Conservation (phyloP, 2,113 vertebrate species). For the Sitta europaea region DNA sequence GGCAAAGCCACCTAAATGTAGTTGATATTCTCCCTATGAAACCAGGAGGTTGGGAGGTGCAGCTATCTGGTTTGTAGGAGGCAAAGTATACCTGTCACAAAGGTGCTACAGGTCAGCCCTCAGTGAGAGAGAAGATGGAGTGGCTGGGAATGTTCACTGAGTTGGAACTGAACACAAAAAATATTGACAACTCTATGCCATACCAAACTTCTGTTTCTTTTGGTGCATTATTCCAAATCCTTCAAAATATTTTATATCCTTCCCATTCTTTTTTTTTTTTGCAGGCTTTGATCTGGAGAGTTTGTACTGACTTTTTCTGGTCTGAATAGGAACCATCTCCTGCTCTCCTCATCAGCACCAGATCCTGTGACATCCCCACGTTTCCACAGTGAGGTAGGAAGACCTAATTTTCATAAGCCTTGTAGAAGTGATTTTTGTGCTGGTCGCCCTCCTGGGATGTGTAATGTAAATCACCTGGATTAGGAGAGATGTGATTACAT, state of each 20-base stretch:
- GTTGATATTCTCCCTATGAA: fast-evolving
- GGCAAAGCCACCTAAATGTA: background rate
- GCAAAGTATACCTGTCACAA: fast-evolving
- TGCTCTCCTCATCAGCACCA: background rate
- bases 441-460: background rate
- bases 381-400: constrained; percentile 43
- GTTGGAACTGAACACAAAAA: background rate
- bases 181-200: background rate
- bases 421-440: background rate
- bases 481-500: background rate
- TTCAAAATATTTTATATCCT: background rate
- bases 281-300: constrained; percentile 28
- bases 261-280: constrained; percentile 8
- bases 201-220: background rate
- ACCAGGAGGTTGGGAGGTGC: background rate
- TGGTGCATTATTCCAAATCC: background rate
- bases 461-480: background rate
- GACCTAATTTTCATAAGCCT: background rate
- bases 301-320: background rate
- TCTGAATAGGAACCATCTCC: background rate
- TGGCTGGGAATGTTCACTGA: background rate
- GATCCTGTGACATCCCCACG: background rate
- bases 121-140: background rate
- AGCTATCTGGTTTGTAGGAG: background rate
- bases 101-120: background rate